A percentile compares a stretch with the other conserved stretches of the same genome.
phyloP scores from a whole-genome alignment of 2,113 vertebrate genomes.

The Notarius quadriscutis region DNA sequence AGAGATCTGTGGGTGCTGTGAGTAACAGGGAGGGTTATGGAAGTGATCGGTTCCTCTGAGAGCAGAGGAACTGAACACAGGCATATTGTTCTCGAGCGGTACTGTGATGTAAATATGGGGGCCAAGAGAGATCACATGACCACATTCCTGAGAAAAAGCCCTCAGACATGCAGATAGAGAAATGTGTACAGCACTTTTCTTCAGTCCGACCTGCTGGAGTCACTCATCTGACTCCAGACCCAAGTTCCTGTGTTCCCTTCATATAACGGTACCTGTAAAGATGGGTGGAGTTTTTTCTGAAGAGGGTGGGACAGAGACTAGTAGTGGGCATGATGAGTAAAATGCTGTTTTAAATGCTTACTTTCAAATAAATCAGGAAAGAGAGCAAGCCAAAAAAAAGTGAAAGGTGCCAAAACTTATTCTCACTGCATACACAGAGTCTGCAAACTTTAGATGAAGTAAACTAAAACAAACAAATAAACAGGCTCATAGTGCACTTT shows the following conservation, averaged over 20 bases:
- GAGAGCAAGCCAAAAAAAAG: neutral
- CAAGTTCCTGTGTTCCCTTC: neutral
- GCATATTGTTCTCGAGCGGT: constrained; percentile 44
- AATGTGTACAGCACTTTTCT: neutral
- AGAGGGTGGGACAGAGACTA: neutral
- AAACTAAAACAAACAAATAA: neutral
- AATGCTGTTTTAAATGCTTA: neutral
- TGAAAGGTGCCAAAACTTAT: neutral
- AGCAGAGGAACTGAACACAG: constrained; percentile 35
- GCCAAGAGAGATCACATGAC: constrained; percentile 49
- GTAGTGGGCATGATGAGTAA: neutral
- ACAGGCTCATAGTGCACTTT: no score
- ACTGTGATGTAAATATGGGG: constrained; percentile 50
- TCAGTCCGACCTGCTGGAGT: neutral
- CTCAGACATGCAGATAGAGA: constrained; percentile 7
- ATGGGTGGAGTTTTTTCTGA: neutral
- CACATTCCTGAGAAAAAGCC: constrained; percentile 42
- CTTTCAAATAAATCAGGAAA: no score
- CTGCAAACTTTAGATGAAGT: no score
- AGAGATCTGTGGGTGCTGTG: neutral
- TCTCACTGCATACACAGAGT: neutral
- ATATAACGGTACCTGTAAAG: neutral
- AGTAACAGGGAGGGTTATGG: neutral
- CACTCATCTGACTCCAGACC: neutral
- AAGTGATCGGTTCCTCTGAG: no score